A percentile compares a stretch with the other conserved stretches of the same genome.
Evolutionary conservation across 2,888 invertebrate species (phyloP).

Genomic region (Ectemnius cavifrons): DNA sequence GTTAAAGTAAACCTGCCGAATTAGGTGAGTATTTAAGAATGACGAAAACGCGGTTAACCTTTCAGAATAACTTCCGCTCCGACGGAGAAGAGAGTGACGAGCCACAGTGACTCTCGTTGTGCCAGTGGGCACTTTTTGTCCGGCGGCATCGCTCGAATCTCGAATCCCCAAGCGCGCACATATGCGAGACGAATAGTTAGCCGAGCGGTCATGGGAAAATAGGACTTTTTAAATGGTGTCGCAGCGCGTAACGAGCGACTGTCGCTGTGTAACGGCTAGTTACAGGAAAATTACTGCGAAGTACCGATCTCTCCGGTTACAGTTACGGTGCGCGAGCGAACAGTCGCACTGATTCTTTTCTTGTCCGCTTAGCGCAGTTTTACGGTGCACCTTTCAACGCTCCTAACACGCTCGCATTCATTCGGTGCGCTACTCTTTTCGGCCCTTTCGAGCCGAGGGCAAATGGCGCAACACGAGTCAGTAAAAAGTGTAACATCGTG

Average conservation of each 20-base stretch:
- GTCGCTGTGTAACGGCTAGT: slow-evolving; percentile 47
- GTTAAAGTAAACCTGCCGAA: too few species aligned
- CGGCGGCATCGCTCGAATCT: too few species aligned
- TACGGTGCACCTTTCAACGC: neutral
- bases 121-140: too few species aligned
- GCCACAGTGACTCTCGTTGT: too few species aligned
- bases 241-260: slow-evolving; percentile 51
- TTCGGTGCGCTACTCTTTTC: neutral
- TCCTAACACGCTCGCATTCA: slow-evolving; percentile 24
- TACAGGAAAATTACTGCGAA: slow-evolving; percentile 57
- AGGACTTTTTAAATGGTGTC: slow-evolving; percentile 51
- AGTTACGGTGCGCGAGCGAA: slow-evolving; percentile 53
- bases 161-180: too few species aligned
- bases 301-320: slow-evolving; percentile 53
- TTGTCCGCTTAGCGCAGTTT: slow-evolving; percentile 24
- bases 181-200: too few species aligned
- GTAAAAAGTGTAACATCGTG: slow-evolving; percentile 31
- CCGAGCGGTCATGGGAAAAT: slow-evolving; percentile 55
- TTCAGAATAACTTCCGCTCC: too few species aligned
- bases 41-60: too few species aligned
- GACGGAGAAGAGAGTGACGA: too few species aligned
- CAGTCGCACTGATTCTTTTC: slow-evolving; percentile 31
- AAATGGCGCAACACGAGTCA: neutral
- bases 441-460: neutral
- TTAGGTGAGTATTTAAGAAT: too few species aligned